Conservation (phyloP, 2,888 invertebrate genomes). For the Amiota mariae region DNA sequence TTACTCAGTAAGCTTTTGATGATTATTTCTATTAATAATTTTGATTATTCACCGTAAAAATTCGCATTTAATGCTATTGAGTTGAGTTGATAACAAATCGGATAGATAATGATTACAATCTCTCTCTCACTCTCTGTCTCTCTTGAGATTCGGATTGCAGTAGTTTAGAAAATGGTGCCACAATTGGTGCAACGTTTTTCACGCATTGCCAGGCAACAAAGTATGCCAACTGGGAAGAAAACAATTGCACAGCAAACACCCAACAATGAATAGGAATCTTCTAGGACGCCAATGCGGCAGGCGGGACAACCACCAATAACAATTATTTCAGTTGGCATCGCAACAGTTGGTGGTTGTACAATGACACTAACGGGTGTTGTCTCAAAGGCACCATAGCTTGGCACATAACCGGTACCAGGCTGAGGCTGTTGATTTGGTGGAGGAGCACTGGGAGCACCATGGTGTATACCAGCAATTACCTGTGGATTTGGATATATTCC, state of each 20-base stretch:
- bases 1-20: too few species aligned
- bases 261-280: slow-evolving; percentile 89
- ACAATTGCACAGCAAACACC: slow-evolving; percentile 81
- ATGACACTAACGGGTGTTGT: slow-evolving; percentile 77
- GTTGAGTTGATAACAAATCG: slow-evolving; percentile 14
- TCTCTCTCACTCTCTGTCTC: too few species aligned
- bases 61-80: slow-evolving; percentile 10
- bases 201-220: slow-evolving; percentile 89
- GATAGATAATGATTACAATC: too few species aligned
- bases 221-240: slow-evolving; percentile 87
- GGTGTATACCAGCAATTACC: slow-evolving; percentile 54
- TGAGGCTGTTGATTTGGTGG: slow-evolving; percentile 40
- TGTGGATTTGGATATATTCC: slow-evolving; percentile 43
- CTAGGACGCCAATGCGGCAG: slow-evolving; percentile 88
- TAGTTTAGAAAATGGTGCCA: slow-evolving; percentile 81
- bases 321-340: slow-evolving; percentile 84
- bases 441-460: slow-evolving; percentile 54
- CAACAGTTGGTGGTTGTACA: slow-evolving; percentile 75
- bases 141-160: too few species aligned
- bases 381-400: slow-evolving; percentile 74
- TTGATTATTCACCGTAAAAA: slow-evolving; percentile 6
- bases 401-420: slow-evolving; percentile 73
- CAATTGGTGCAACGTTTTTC: slow-evolving; percentile 91
- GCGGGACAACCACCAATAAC: slow-evolving; percentile 91
- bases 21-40: background rate